Evolutionary conservation across 2,113 vertebrate genomes (phyloP), one percentile per base, ranked within the genome.

Genomic region (Cyprinodon variegatus): DNA sequence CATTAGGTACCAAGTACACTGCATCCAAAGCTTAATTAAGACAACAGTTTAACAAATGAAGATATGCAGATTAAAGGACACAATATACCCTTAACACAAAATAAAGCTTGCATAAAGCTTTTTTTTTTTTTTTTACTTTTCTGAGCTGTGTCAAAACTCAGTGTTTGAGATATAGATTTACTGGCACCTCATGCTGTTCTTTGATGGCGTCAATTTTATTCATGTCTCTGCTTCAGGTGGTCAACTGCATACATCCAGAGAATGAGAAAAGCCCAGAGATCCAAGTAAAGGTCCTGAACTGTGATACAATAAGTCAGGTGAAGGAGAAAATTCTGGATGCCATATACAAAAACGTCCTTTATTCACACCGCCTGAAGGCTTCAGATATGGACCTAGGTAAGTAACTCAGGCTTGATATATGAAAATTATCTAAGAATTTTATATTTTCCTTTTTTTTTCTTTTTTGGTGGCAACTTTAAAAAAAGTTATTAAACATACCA

Each of bases 321-420:
- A 99, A 99, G 89, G 98, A 99, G 92, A 99, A 99, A 91, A 98
- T 99, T 81, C 94, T 99, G 0, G 98, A 99, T 1, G 96, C 98
- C 89, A 97, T 99, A 91, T 99, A 98, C 92, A 99, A 99, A 94
- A 99, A 99, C 0, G 95, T 99, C 37, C 98, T 97, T 13, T 97
- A 97, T 85, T 99, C 98, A 3, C 98, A 98, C 68, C 92, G 98
- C 41, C 96, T 97, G 64, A 99, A 99, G 88, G 97, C 97, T 48
- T 96, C 96, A 7, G 98, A 99, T 82, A 98, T 99, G 97, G 98
- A 99, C 86, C 90, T 99, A 50, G 98, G 98, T 99, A 94, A 48
- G 91, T 88, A 22, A 65, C 17, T 73, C 61, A 45, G 15, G 5
- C 4, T 45, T 72, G 3, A 61, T 41, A 22, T 60, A 13, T 59